These are phyloP conservation scores for Lobophora halterata DNA, from an alignment of 2,888 invertebrate genomes.

Conservation along the genomic window DNA sequence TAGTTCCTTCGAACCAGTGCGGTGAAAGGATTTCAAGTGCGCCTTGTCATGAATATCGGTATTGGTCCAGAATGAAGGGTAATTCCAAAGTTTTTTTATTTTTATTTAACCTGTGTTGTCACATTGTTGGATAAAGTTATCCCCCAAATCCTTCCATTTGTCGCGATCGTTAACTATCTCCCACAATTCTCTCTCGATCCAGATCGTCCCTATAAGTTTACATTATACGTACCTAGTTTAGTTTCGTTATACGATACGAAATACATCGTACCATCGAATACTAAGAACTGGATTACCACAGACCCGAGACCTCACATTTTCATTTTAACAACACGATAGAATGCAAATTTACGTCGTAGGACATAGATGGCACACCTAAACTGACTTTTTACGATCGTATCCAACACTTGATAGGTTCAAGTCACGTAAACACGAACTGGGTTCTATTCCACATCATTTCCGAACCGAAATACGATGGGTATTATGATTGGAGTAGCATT, in stretches of 20 bases:
- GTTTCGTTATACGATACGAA: not conserved
- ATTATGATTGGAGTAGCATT: conserved; percentile 25
- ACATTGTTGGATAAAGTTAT: too few relatives aligned
- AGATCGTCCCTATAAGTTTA: too few relatives aligned
- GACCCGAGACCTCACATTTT: conserved; percentile 21
- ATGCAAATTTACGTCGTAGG: conserved; percentile 26
- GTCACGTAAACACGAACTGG: conserved; percentile 26
- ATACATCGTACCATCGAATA: conserved; percentile 6
- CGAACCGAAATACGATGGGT: conserved; percentile 23
- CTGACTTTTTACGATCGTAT: conserved; percentile 27
- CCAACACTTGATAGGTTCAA: conserved; percentile 27
- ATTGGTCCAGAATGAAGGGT: too few relatives aligned
- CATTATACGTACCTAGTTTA: too few relatives aligned
- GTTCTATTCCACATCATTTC: conserved; percentile 20
- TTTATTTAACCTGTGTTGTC: too few relatives aligned
- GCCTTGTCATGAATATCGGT: too few relatives aligned
- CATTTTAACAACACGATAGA: conserved; percentile 17
- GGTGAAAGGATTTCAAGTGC: too few relatives aligned
- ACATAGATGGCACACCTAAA: conserved; percentile 31
- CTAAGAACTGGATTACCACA: conserved; percentile 21
- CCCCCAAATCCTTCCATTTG: too few relatives aligned
- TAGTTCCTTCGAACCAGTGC: too few relatives aligned
- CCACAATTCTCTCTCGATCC: too few relatives aligned
- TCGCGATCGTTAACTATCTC: too few relatives aligned
- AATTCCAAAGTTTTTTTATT: too few relatives aligned